Evolutionary conservation across 2,113 vertebrate species (phyloP), one percentile per base, ranked within the genome.

Genomic region (Rhynchomys soricoides): DNA sequence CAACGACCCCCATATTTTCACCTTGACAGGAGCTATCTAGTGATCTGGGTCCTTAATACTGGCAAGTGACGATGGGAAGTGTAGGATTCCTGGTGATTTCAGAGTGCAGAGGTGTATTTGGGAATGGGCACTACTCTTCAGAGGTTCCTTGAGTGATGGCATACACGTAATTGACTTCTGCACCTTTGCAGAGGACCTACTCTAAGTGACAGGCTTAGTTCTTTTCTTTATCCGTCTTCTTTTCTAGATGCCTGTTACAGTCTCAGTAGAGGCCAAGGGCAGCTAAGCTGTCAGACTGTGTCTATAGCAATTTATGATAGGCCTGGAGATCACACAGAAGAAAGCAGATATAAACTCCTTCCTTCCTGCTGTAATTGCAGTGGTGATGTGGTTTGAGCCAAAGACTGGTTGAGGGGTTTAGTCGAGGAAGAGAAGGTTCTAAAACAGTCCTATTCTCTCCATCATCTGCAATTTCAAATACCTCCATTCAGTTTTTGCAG

Each of bases 381-480:
- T 95, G 45, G 89, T 86, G 75, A 16, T 93, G 34, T 94, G 74
- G 21, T 66, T 94, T 68, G 66, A 55, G 62, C 21, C 62, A 77
- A 31, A 48, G 64, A n/a, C 19, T 29, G 62, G 7, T 29, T 21
- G 19, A 16, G 24, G 21, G 52, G 29, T 45, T 64, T 62, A 19
- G 12, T 59, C 31, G 34, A 48, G 22, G n/a, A 29, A n/a, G 21
- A 52, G 4, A 19, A 48, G 16, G 17, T 78, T 87, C 88, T 92
- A 40, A 29, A 34, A 70, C 5, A 59, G 3, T 71, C 3, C 6
- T 34, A 2, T 74, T 50, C 9, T 94, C 16, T 68, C 43, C 24
- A 11, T 31, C 8, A 64, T 19, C 50, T 85, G 1, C 21, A 37
- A 11, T 24, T 66, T 64, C 34, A 71, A 93, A 55, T 45, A 37